Evolutionary conservation across 1,140 invertebrate genomes (phyloP), one percentile per base, ranked within the genome.

Genomic region (Hormaphis cornu): DNA sequence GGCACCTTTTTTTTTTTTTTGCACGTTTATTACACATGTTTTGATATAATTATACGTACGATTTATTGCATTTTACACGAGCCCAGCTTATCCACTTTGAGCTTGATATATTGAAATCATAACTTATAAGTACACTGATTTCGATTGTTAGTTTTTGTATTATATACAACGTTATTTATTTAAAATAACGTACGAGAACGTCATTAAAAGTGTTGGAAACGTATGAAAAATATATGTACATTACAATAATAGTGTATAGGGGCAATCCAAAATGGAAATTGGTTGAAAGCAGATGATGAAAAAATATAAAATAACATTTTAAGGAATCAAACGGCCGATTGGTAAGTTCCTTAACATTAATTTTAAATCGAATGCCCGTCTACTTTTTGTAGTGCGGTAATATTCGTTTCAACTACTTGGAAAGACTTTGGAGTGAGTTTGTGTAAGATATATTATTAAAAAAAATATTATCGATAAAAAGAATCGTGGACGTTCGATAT

Each of bases 21-120:
- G 58, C 24, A 63, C 40, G n/a, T 63, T 59, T 26, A 42, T 28
- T 20, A n/a, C 1, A 40, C n/a, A n/a, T n/a, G n/a, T n/a, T n/a
- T 40, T 8, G 9, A 40, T 40, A 16, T 35, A 40, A 37, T 22
- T 54, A 35, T 33, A 54, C 5, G 12, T 37, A 56, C 61, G 42
- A 66, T 66, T 66, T 66, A 66, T 66, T 66, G 61, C 61, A 66
- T 66, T 24, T 66, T 66, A 66, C 61, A 66, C 61, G 61, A 50
- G 61, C 61, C 50, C 61, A 35, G 44, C 28, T n/a, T 33, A 33
- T 66, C 42, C n/a, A 33, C 10, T 30, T 66, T 30, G 61, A 66
- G 61, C 61, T 48, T 63, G 28, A 61, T 28, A 46, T 10, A 20
- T 26, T 4, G 20, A 58, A 58, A 58, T 24, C 20, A 58, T 58